Evolutionary conservation across 2,797 vertebrate species (phyloP), one percentile per base, ranked within the genome.

Genomic region (Gadopsis marmoratus): DNA sequence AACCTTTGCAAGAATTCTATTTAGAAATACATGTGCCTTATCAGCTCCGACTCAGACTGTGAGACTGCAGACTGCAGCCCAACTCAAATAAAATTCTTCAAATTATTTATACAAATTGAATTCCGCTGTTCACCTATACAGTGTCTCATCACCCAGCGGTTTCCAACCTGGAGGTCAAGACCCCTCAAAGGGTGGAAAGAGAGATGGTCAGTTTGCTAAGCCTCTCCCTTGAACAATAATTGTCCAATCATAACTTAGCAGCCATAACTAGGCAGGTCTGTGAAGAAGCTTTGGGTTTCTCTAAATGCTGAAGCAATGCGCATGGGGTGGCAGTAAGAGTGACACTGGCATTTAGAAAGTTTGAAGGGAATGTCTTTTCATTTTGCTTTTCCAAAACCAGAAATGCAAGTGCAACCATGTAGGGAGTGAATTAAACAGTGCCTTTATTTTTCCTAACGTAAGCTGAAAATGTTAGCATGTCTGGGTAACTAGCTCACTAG

Each of bases 201-300:
- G 67, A 14, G 11, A 39, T 7, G 13, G 39, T 71, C 29, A 19
- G 29, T 77, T 73, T 70, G 62, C 19, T 45, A 63, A 79, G 45
- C 45, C 60, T 9, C 58, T 48, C 26, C 19, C 45, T 11, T 2
- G 13, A 51, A 21, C 35, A 1, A 19, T 4, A 9, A 54, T 29
- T 26, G 5, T 74, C 58, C 35, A 74, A 79, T 66, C 14, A 51
- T 14, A 78, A 45, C 39, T 61, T 54, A 45, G 37, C 61, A 62
- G 51, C 0, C 3, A 48, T 31, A 43, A 72, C 48, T 23, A 68
- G 70, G 19, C 70, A 45, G 35, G 19, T 37, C 23, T 6, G 37
- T 29, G 17, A n/a, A 58, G 17, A n/a, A 58, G 13, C 59, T 47
- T 26, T 58, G 0, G 26, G 13, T 55, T 56, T 62, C 66, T 68